phyloP scores from a whole-genome alignment of 2,888 invertebrate species.

The Aphrophora alni region DNA sequence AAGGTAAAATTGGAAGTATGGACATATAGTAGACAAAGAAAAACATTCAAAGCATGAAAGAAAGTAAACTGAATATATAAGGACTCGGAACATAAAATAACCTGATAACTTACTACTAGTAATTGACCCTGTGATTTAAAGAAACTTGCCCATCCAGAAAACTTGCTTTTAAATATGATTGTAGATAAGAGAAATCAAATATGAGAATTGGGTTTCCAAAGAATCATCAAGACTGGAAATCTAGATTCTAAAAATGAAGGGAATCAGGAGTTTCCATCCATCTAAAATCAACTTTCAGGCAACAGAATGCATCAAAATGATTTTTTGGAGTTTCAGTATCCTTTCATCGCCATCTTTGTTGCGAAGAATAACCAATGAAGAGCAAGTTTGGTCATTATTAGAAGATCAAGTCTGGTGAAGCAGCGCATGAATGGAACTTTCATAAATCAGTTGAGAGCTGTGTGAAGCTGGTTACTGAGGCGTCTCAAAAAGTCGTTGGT shows the following conservation, averaged over 20 bases:
- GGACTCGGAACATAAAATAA: not conserved
- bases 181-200: not conserved
- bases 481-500: too few relatives aligned
- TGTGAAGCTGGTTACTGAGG: too few relatives aligned
- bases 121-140: too few relatives aligned
- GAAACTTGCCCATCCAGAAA: not conserved
- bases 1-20: conserved; percentile 16
- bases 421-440: too few relatives aligned
- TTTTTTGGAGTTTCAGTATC: not conserved
- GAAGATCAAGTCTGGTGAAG: not conserved
- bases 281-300: not conserved
- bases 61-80: not conserved
- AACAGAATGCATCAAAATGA: not conserved
- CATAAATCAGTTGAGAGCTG: too few relatives aligned
- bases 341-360: not conserved
- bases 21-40: conserved; percentile 14
- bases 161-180: not conserved
- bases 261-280: not conserved
- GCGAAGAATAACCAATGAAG: not conserved
- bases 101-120: too few relatives aligned
- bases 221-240: not conserved
- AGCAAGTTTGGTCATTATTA: too few relatives aligned
- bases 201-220: not conserved
- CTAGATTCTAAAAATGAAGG: not conserved
- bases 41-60: conserved; percentile 10